phyloP scores from a whole-genome alignment of 2,888 invertebrate genomes.

The Hybos culiciformis region DNA sequence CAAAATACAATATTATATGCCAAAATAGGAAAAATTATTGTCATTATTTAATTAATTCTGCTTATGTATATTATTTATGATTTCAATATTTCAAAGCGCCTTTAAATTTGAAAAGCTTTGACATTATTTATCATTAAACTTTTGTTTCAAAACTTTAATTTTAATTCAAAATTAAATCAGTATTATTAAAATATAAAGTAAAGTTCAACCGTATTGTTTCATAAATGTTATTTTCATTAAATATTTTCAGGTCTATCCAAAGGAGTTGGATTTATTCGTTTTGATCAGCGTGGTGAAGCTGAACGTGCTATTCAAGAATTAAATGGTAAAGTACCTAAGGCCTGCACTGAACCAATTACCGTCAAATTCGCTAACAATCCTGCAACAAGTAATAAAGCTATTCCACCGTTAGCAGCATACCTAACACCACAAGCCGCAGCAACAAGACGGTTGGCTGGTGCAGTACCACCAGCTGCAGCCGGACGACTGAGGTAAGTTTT shows the following conservation, averaged over 20 bases:
- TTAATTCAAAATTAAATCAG: neutral
- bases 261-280: constrained; percentile 88
- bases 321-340: constrained; percentile 80
- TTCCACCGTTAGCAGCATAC: constrained; percentile 72
- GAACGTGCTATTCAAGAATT: constrained; percentile 82
- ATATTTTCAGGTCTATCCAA: constrained; percentile 64
- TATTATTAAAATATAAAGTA: neutral
- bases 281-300: constrained; percentile 83
- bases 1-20: too few species aligned
- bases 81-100: too few species aligned
- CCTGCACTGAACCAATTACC: constrained; percentile 77
- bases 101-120: too few species aligned
- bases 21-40: too few species aligned
- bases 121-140: too few species aligned
- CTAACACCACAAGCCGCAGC: constrained; percentile 63
- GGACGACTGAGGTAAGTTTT: constrained; percentile 63
- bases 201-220: neutral
- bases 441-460: constrained; percentile 69
- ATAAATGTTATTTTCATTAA: neutral
- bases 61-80: too few species aligned
- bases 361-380: constrained; percentile 93
- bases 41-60: neutral
- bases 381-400: constrained; percentile 71
- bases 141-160: neutral
- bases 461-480: constrained; percentile 41